These are phyloP conservation scores for Pandemis cinnamomeana DNA, from an alignment of 2,888 invertebrate genomes.

Conservation along the genomic window DNA sequence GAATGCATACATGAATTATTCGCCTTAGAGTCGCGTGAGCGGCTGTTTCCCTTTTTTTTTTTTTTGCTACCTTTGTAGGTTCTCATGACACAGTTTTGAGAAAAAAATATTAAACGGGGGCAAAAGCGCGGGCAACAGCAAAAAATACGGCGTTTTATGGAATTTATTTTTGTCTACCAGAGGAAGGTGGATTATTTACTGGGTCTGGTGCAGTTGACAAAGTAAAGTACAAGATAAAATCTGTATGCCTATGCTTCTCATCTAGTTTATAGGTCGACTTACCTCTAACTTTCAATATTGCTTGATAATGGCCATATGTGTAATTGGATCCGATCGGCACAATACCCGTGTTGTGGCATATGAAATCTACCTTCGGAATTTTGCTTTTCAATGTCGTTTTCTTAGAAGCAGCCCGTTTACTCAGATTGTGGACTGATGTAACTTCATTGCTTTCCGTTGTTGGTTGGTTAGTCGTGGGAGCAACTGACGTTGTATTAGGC, in stretches of 20 bases:
- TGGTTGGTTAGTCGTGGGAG: conserved; percentile 57
- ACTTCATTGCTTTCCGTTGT: conserved; percentile 41
- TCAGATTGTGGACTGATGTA: conserved; percentile 27
- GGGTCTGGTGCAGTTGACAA: too few relatives aligned
- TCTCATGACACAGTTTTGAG: too few relatives aligned
- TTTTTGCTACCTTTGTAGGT: too few relatives aligned
- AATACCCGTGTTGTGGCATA: conserved; percentile 80
- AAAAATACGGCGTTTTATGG: too few relatives aligned
- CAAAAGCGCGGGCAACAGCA: too few relatives aligned
- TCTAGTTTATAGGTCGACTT: conserved; percentile 45
- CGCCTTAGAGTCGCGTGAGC: too few relatives aligned
- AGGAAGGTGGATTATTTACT: too few relatives aligned
- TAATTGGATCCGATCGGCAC: conserved; percentile 87
- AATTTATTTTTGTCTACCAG: too few relatives aligned
- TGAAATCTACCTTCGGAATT: conserved; percentile 52
- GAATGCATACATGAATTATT: too few relatives aligned
- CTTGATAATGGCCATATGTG: conserved; percentile 89
- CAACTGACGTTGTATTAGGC: conserved; percentile 51
- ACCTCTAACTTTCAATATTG: conserved; percentile 88
- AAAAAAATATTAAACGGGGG: too few relatives aligned
- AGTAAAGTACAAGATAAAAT: background rate
- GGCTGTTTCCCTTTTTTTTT: too few relatives aligned
- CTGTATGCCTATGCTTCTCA: background rate
- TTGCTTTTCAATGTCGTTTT: conserved; percentile 5
- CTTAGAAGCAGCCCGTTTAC: conserved; percentile 23